These are phyloP conservation scores for Gallinago jamesoni DNA, from an alignment of 2,113 vertebrate species.

Conservation along the genomic window DNA sequence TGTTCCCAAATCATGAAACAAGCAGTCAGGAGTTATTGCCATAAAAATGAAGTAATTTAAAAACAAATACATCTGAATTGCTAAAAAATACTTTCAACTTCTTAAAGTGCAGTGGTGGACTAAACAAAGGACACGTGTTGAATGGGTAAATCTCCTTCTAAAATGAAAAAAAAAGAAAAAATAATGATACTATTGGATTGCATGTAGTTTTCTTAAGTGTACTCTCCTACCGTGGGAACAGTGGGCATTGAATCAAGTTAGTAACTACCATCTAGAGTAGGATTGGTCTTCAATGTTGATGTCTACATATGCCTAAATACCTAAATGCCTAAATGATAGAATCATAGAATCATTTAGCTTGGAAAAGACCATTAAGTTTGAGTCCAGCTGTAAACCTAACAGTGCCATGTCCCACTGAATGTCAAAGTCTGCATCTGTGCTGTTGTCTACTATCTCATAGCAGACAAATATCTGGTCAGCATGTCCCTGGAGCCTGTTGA, in stretches of 20 bases:
- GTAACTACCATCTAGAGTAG: not conserved
- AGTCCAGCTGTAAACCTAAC: not conserved
- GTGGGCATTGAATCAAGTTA: accelerated
- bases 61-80: not conserved
- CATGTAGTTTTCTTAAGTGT: not conserved
- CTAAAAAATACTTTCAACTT: not conserved
- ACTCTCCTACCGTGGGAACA: not conserved
- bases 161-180: not conserved
- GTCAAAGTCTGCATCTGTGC: not conserved
- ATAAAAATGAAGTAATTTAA: not conserved
- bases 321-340: not conserved
- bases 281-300: accelerated
- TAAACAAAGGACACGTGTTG: not conserved
- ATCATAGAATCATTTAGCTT: not conserved
- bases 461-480: not conserved
- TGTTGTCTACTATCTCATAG: not conserved
- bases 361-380: not conserved
- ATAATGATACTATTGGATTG: not conserved
- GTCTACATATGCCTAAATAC: not conserved
- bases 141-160: not conserved
- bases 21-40: not conserved
- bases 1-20: not conserved
- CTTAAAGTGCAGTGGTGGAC: not conserved
- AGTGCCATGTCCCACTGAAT: not conserved
- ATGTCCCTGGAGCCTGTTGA: not conserved